Percentiles rank a stretch among this genome's conserved stretches.
Conservation (phyloP, 2,797 vertebrate species). For the Notolepis coatsorum region DNA sequence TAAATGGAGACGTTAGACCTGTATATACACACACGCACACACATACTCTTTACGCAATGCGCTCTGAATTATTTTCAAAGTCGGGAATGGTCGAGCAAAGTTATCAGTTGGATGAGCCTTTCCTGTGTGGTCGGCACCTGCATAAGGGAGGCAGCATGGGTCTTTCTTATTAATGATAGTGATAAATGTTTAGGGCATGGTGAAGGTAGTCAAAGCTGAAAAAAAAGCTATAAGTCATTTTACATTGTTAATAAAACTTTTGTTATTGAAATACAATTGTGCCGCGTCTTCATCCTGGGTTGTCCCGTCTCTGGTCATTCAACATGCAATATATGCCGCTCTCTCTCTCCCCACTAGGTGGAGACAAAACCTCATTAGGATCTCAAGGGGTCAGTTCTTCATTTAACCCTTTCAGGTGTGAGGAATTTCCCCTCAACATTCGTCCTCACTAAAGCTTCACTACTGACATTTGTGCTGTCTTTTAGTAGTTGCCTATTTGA, state of each 20-base stretch:
- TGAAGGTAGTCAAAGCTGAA: slow-evolving; percentile 81
- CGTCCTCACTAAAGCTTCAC: too few species aligned
- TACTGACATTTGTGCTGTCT: too few species aligned
- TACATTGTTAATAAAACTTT: slow-evolving; percentile 88
- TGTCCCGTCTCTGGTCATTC: too few species aligned
- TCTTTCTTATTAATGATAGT: slow-evolving; percentile 84
- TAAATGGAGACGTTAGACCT: slow-evolving; percentile 74
- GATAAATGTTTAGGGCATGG: slow-evolving; percentile 88
- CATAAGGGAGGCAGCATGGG: slow-evolving; percentile 80
- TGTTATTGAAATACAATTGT: slow-evolving; percentile 72
- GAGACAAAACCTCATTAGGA: slow-evolving; percentile 31
- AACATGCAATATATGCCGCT: neutral
- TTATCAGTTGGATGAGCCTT: slow-evolving; percentile 41
- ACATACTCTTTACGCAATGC: slow-evolving; percentile 76
- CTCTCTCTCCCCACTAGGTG: slow-evolving; percentile 38
- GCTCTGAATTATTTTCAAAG: slow-evolving; percentile 79
- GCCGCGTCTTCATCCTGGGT: too few species aligned
- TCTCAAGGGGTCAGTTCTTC: neutral
- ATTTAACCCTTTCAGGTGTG: too few species aligned
- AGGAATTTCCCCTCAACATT: too few species aligned
- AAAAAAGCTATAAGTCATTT: slow-evolving; percentile 83
- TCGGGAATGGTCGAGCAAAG: slow-evolving; percentile 71
- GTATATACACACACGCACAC: slow-evolving; percentile 79
- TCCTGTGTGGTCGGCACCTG: slow-evolving; percentile 55
- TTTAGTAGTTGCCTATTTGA: too few species aligned